Percentiles rank a stretch among this genome's conserved stretches.
Evolutionary conservation across 2,113 vertebrate species (phyloP).

Genomic region (Caloenas nicobarica): DNA sequence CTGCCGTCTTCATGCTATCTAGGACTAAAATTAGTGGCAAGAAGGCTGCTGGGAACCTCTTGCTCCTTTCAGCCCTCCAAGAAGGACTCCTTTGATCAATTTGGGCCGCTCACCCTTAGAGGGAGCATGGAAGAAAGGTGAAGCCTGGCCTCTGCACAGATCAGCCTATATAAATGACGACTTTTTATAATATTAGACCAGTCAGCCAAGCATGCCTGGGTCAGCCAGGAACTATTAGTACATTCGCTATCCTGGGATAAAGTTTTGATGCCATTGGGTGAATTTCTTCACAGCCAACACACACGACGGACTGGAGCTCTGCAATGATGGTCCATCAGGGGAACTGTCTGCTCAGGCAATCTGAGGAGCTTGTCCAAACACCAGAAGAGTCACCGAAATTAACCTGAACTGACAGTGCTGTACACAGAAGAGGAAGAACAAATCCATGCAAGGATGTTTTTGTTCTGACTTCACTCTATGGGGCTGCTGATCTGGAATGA

Average conservation of each 20-base stretch:
- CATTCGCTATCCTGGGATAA: not conserved
- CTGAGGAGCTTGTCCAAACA: not conserved
- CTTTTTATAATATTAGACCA: not conserved
- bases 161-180: not conserved
- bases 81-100: not conserved
- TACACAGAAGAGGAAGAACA: not conserved
- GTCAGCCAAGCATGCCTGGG: not conserved
- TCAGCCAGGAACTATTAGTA: not conserved
- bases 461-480: not conserved
- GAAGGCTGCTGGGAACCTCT: not conserved
- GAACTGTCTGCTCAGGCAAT: not conserved
- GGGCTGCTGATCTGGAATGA: not conserved
- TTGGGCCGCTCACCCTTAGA: not conserved
- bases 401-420: not conserved
- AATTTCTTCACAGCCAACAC: not conserved
- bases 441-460: not conserved
- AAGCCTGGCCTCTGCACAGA: not conserved
- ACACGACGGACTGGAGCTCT: rapidly evolving
- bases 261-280: not conserved
- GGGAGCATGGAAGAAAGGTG: rapidly evolving
- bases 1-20: not conserved
- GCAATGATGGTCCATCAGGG: not conserved
- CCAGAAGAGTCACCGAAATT: not conserved
- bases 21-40: not conserved
- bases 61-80: not conserved